phyloP scores from a whole-genome alignment of 2,797 vertebrate species.

The Xiphorhynchus erythropygius region DNA sequence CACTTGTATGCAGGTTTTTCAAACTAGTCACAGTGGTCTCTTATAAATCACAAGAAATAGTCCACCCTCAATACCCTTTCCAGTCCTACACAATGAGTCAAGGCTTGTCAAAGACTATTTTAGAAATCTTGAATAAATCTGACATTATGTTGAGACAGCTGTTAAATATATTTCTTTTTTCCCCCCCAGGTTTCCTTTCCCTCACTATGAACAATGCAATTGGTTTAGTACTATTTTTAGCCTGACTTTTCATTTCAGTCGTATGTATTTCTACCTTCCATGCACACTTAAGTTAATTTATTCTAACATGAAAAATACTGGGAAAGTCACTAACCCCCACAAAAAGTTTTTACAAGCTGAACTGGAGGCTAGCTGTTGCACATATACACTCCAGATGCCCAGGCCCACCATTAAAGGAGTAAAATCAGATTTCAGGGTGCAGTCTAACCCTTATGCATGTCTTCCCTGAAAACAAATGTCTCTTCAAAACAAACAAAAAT shows the following conservation, averaged over 20 bases:
- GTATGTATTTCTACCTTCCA: constrained; percentile 31
- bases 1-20: constrained; percentile 47
- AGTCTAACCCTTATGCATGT: not conserved
- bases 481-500: not conserved
- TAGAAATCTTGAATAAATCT: constrained; percentile 67
- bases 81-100: constrained; percentile 41
- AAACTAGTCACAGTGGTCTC: constrained; percentile 56
- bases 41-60: constrained; percentile 63
- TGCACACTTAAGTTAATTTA: constrained; percentile 63
- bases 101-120: constrained; percentile 62
- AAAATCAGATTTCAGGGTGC: constrained; percentile 52
- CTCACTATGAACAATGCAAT: constrained; percentile 49
- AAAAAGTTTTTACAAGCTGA: constrained; percentile 51
- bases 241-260: constrained; percentile 54
- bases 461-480: constrained; percentile 12
- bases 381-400: constrained; percentile 23
- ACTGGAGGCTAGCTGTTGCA: constrained; percentile 1
- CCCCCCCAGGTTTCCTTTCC: constrained; percentile 38
- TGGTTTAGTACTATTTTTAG: constrained; percentile 61
- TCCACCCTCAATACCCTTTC: constrained; percentile 37
- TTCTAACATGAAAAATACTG: constrained; percentile 48
- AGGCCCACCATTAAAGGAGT: constrained; percentile 14
- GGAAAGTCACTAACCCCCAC: not conserved
- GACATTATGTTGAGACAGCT: constrained; percentile 72
- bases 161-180: constrained; percentile 59